A percentile compares a stretch with the other conserved stretches of the same genome.
Evolutionary conservation across 2,797 vertebrate species (phyloP).

Genomic region (Enteromius viviparus): DNA sequence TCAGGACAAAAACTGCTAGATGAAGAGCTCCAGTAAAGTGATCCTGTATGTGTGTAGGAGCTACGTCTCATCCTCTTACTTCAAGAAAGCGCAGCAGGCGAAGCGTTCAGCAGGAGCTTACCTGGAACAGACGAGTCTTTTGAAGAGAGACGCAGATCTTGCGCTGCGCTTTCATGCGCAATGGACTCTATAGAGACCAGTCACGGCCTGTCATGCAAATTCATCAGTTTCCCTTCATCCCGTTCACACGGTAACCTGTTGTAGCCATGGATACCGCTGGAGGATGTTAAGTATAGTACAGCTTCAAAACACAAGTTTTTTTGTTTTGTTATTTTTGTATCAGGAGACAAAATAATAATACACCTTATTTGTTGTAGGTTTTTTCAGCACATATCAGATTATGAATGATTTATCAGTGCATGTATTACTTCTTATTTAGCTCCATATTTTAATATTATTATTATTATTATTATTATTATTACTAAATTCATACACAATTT

Average conservation of each 20-base stretch:
- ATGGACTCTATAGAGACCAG: slow-evolving; percentile 25
- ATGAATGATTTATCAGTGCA: neutral
- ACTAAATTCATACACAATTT: too few species aligned
- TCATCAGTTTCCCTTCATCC: slow-evolving; percentile 37
- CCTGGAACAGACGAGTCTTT: neutral
- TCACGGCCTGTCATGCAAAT: slow-evolving; percentile 45
- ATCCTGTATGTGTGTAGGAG: neutral
- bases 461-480: neutral
- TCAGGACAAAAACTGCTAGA: neutral
- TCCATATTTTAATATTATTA: neutral
- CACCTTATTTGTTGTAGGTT: neutral
- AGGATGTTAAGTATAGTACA: neutral
- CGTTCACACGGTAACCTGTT: slow-evolving; percentile 35
- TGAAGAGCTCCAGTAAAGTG: neutral
- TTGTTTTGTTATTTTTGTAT: neutral
- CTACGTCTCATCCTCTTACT: neutral
- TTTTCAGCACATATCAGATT: neutral
- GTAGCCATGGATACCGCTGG: slow-evolving; percentile 34
- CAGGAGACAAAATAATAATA: neutral
- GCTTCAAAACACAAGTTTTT: neutral
- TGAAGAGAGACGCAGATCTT: neutral
- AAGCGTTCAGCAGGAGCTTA: neutral
- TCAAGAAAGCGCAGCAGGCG: neutral
- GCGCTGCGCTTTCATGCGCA: neutral
- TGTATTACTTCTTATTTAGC: neutral